Base-by-base conservation (phyloP, 1,140 invertebrate genomes). In the Zaprionus taronus region DNA sequence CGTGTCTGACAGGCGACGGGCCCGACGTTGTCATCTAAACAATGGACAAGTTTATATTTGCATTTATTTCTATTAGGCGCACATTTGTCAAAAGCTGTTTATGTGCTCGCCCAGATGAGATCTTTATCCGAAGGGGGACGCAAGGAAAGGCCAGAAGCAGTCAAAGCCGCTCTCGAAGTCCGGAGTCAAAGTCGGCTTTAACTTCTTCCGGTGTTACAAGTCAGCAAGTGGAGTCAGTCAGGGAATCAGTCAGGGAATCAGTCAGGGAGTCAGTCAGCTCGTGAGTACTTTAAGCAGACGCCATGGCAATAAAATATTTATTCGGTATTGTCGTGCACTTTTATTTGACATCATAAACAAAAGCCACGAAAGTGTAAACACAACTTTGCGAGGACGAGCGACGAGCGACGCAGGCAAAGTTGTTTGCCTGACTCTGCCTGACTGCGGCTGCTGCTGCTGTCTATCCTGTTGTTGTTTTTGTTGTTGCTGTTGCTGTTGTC, bases 311-410 rank as follows among this genome's bases (percentile, higher is more conserved):
- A 90, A 90, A 90, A 90, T 91, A 90, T 91, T 91, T 90, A 90
- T 90, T 91, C 67, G 79, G 79, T 85, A 91, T 90, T 90, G 86
- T 91, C 84, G 86, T 85, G 82, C 85, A 91, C 82, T 89, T 89
- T 89, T 89, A 89, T 89, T 90, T 90, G 85, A 90, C 81, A 90
- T 90, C 86, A 90, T 90, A 90, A 90, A 90, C 86, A 90, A 90
- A 87, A 90, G 81, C 85, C 84, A 90, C 79, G 89, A 89, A 90
- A 90, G 86, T 91, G 86, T 90, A 91, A 90, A 90, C 82, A 90
- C 74, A 90, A 89, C 68, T 85, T 78, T 57, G 67, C 64, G 78
- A 47, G 58, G 58, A 51, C 61, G 24, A 28, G 49, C 77, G 58
- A 51, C 61, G 24, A 22, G 49, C n/a, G 41, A 47, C 7, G 41